A percentile compares a stretch with the other conserved stretches of the same genome.
Evolutionary conservation across 1,140 invertebrate species (phyloP).

Genomic region (Lethrus apterus): DNA sequence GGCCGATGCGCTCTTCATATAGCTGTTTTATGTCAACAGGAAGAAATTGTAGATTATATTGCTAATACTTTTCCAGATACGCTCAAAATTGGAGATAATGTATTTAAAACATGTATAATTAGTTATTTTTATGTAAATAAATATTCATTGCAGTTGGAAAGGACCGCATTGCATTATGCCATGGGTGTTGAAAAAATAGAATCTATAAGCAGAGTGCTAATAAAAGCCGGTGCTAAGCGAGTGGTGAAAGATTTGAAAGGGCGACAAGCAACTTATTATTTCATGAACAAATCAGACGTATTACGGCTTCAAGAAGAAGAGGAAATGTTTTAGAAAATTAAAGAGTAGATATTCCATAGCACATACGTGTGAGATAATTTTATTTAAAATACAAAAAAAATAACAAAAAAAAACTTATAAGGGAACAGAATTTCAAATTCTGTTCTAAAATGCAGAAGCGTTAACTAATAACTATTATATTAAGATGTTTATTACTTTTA

Average conservation of each 20-base stretch:
- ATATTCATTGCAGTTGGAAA: constrained; percentile 57
- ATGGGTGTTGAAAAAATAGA: constrained; percentile 83
- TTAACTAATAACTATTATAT: too few species aligned
- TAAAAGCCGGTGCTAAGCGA: constrained; percentile 72
- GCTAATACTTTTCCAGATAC: constrained; percentile 64
- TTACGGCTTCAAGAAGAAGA: constrained; percentile 75
- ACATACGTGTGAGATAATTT: constrained; percentile 5
- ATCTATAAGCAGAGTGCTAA: constrained; percentile 66
- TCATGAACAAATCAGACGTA: constrained; percentile 85
- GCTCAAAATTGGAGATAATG: constrained; percentile 74
- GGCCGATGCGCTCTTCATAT: constrained; percentile 70
- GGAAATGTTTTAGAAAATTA: constrained; percentile 44
- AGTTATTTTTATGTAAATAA: too few species aligned
- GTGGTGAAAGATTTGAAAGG: constrained; percentile 80
- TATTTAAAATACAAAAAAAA: constrained; percentile 13
- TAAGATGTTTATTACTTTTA: too few species aligned
- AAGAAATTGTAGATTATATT: constrained; percentile 67
- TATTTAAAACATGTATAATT: constrained; percentile 40
- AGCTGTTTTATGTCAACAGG: constrained; percentile 71
- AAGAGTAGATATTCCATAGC: background rate
- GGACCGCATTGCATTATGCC: constrained; percentile 80
- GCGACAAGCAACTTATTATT: constrained; percentile 84
- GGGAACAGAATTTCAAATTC: too few species aligned
- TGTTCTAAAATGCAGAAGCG: too few species aligned
- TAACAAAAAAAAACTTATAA: too few species aligned